Conservation (phyloP, 2,888 invertebrate genomes). For the Abrostola triplasia region DNA sequence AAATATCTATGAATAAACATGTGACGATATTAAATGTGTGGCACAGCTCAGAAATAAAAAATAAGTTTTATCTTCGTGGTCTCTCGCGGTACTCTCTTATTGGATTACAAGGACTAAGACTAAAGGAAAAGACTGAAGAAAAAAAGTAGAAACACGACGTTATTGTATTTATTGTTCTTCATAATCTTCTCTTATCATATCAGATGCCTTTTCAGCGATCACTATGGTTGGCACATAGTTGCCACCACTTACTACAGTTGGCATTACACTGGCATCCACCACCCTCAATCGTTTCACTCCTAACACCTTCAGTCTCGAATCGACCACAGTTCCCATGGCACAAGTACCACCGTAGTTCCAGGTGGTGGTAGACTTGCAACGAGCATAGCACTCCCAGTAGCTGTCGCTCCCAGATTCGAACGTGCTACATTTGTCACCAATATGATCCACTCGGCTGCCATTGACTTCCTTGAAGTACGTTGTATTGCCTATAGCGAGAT, state of each 20-base stretch:
- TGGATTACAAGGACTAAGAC: too few relatives aligned
- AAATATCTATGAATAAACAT: too few relatives aligned
- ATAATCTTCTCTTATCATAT: slow-evolving; percentile 5
- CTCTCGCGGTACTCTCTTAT: too few relatives aligned
- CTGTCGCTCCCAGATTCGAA: slow-evolving; percentile 42
- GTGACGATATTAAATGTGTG: too few relatives aligned
- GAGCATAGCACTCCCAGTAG: slow-evolving; percentile 57
- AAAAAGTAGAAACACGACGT: too few relatives aligned
- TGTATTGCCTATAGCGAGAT: slow-evolving; percentile 55
- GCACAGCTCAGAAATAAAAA: too few relatives aligned
- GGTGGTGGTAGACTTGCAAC: slow-evolving; percentile 14
- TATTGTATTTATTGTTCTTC: too few relatives aligned
- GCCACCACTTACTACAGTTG: slow-evolving; percentile 13
- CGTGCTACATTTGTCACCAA: slow-evolving; percentile 31
- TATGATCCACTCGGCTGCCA: slow-evolving; percentile 51
- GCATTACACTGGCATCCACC: slow-evolving; percentile 28
- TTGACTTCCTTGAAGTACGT: slow-evolving; percentile 57
- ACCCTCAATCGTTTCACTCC: slow-evolving; percentile 22
- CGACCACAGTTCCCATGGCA: slow-evolving; percentile 26
- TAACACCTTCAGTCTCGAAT: slow-evolving; percentile 20
- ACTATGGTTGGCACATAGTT: slow-evolving; percentile 22
- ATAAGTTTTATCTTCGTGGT: too few relatives aligned
- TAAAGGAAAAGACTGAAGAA: too few relatives aligned
- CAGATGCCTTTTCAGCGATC: slow-evolving; percentile 30
- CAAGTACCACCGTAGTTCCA: slow-evolving; percentile 29